A percentile compares a stretch with the other conserved stretches of the same genome.
These are phyloP conservation scores for Hirtodrosophila histrioides DNA, from an alignment of 2,888 invertebrate genomes.

Conservation along the genomic window DNA sequence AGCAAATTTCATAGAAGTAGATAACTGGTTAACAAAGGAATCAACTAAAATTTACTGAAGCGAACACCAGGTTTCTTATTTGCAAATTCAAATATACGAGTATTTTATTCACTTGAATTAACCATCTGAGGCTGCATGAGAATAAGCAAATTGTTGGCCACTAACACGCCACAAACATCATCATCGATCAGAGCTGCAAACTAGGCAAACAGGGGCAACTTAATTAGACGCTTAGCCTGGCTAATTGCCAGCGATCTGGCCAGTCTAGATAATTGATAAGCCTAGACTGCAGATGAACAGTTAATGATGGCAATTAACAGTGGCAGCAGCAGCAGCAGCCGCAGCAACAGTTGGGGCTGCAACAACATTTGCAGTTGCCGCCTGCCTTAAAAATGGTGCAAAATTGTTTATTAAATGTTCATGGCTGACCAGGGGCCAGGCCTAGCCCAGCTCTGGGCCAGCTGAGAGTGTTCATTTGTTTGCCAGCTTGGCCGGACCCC, in stretches of 20 bases:
- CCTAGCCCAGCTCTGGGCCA: slow-evolving; percentile 55
- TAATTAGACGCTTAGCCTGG: slow-evolving; percentile 75
- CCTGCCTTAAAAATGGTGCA: slow-evolving; percentile 64
- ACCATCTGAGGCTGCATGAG: slow-evolving; percentile 32
- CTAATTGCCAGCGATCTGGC: slow-evolving; percentile 65
- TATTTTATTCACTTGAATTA: slow-evolving; percentile 4
- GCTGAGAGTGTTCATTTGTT: slow-evolving; percentile 53
- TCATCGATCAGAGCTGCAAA: slow-evolving; percentile 64
- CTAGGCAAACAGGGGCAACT: slow-evolving; percentile 57
- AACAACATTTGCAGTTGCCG: slow-evolving; percentile 38
- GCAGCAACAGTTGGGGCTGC: slow-evolving; percentile 30
- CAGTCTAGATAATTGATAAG: slow-evolving; percentile 67
- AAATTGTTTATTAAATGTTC: slow-evolving; percentile 74
- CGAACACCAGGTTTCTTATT: slow-evolving; percentile 20
- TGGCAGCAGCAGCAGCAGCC: slow-evolving; percentile 38
- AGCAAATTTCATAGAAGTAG: background rate
- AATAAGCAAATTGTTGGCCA: slow-evolving; percentile 38
- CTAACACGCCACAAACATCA: slow-evolving; percentile 32
- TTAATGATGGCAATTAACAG: slow-evolving; percentile 74
- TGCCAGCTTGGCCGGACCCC: slow-evolving; percentile 26
- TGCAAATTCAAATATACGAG: slow-evolving; percentile 18
- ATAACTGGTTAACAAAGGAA: too few species aligned
- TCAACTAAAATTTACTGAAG: slow-evolving; percentile 2
- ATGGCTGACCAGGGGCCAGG: slow-evolving; percentile 53
- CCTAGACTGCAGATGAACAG: slow-evolving; percentile 70